A percentile compares a stretch with the other conserved stretches of the same genome.
Evolutionary conservation across 2,797 vertebrate genomes (phyloP).

Genomic region (Lateolabrax maculatus): DNA sequence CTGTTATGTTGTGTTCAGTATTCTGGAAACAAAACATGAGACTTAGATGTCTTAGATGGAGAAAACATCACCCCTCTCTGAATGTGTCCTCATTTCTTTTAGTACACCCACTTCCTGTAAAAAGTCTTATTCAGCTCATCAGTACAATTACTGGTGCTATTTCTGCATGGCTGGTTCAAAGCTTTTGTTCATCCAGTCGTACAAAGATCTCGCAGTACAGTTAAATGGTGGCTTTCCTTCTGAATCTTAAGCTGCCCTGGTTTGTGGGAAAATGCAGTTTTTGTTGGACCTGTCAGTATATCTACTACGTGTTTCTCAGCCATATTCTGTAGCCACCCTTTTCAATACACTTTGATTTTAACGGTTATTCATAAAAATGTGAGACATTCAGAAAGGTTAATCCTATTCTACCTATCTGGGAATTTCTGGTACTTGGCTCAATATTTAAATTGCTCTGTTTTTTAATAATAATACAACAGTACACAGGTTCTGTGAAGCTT

Average conservation of each 20-base stretch:
- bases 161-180: constrained; percentile 41
- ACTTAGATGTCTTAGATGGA: constrained; percentile 5
- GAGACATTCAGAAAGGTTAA: constrained; percentile 10
- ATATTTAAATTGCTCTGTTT: background rate
- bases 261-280: background rate
- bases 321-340: background rate
- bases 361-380: constrained; percentile 1
- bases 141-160: constrained; percentile 38
- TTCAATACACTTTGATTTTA: background rate
- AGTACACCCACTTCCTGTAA: constrained; percentile 36
- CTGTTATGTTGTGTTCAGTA: constrained; percentile 6
- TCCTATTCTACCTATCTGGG: background rate
- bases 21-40: constrained; percentile 21
- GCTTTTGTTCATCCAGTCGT: constrained; percentile 46
- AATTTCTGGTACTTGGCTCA: background rate
- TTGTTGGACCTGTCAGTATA: constrained; percentile 1
- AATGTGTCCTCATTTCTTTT: constrained; percentile 41
- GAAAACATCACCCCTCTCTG: constrained; percentile 5
- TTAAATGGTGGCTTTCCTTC: constrained; percentile 15
- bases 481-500: background rate
- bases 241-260: background rate
- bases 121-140: constrained; percentile 45
- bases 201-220: constrained; percentile 7
- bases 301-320: background rate
- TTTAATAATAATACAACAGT: background rate